phyloP scores from a whole-genome alignment of 2,113 vertebrate species.

The Callionymus lyra region DNA sequence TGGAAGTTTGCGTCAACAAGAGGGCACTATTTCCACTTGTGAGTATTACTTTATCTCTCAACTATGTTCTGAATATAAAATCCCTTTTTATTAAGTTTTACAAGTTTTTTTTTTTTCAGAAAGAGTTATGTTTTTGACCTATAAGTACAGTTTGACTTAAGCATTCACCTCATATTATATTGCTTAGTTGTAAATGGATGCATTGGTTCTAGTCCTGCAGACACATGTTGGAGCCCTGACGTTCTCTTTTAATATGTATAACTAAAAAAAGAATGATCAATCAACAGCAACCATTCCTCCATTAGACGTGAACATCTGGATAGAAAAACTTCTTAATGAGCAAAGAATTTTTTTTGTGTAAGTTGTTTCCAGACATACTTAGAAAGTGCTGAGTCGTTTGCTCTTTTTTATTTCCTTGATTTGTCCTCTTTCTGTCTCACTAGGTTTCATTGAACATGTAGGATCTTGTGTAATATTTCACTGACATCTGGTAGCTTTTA shows the following conservation, averaged over 20 bases:
- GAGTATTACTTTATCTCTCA: not conserved
- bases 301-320: constrained; percentile 33
- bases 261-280: not conserved
- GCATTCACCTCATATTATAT: no score
- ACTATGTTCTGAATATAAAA: constrained; percentile 8
- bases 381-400: no score
- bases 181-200: no score
- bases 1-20: no score
- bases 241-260: no score
- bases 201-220: constrained; percentile 35
- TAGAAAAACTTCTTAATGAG: not conserved
- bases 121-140: no score
- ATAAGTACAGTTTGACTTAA: no score
- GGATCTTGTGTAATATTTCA: constrained; percentile 54
- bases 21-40: no score
- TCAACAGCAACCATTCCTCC: constrained; percentile 2
- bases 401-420: constrained; percentile 43
- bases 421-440: constrained; percentile 35
- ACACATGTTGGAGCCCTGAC: no score
- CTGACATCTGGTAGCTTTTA: constrained; percentile 62
- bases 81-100: not conserved
- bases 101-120: no score
- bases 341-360: no score
- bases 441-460: constrained; percentile 36
- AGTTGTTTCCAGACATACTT: no score